Percentiles rank a stretch among this genome's conserved stretches.
phyloP scores from a whole-genome alignment of 2,888 invertebrate species.

The Chesias legatella region DNA sequence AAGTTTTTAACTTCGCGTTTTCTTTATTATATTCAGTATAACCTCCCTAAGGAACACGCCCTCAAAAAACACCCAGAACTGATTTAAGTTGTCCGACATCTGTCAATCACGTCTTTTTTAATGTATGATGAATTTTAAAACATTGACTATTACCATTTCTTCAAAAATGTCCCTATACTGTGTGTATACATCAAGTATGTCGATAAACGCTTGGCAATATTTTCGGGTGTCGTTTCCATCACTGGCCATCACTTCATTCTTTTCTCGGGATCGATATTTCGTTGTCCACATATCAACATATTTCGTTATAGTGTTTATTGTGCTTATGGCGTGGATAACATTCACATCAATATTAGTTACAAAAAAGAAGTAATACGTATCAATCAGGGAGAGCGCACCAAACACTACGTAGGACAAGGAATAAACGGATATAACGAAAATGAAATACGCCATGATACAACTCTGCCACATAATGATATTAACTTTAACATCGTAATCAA shows the following conservation, averaged over 20 bases:
- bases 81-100: too few species aligned
- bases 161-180: neutral
- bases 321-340: constrained; percentile 6
- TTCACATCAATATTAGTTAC: neutral
- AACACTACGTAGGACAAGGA: too few species aligned
- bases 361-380: neutral
- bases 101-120: too few species aligned
- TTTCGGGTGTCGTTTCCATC: neutral
- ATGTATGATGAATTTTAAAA: too few species aligned
- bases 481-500: neutral
- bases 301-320: neutral
- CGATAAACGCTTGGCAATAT: neutral
- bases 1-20: too few species aligned
- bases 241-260: neutral
- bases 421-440: too few species aligned
- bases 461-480: neutral
- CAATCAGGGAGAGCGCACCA: neutral
- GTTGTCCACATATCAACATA: constrained; percentile 5
- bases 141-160: constrained; percentile 5
- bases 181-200: neutral
- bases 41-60: too few species aligned
- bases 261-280: neutral
- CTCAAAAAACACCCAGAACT: too few species aligned
- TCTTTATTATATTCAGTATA: too few species aligned
- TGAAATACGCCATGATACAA: neutral